Conservation (phyloP, 2,888 invertebrate species). For the Amitus sp. region DNA sequence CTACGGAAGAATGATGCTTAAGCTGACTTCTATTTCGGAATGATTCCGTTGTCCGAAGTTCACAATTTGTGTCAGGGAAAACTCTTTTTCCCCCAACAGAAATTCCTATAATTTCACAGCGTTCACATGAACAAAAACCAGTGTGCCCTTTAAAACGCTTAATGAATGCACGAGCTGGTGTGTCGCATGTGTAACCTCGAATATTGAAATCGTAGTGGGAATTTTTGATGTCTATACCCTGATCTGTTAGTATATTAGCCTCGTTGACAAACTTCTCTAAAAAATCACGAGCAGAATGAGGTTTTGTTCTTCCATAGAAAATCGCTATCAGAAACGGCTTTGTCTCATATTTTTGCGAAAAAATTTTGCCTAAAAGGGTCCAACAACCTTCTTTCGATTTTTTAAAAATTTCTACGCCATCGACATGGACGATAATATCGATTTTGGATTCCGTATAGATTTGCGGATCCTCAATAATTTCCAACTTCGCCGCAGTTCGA, state of each 20-base stretch:
- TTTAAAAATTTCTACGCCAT: neutral
- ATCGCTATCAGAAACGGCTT: conserved; percentile 25
- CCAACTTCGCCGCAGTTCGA: neutral
- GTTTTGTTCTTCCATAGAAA: conserved; percentile 25
- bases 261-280: conserved; percentile 26
- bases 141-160: conserved; percentile 27
- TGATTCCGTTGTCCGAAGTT: conserved; percentile 21
- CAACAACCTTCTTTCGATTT: neutral
- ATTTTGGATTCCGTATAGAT: neutral
- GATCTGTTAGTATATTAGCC: conserved; percentile 10
- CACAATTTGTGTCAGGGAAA: conserved; percentile 16
- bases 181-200: conserved; percentile 17
- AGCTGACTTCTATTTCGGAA: conserved; percentile 18
- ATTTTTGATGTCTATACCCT: conserved; percentile 17
- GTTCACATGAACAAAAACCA: conserved; percentile 27
- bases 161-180: conserved; percentile 30
- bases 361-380: conserved; percentile 3
- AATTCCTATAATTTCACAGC: conserved; percentile 19
- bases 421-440: neutral
- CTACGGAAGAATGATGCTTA: conserved; percentile 18
- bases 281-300: conserved; percentile 17
- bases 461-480: neutral
- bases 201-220: conserved; percentile 20
- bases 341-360: conserved; percentile 7
- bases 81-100: conserved; percentile 16